phyloP scores from a whole-genome alignment of 30 jellyfish, hydroid and myxozoan species.

The Turritopsis rubra region DNA sequence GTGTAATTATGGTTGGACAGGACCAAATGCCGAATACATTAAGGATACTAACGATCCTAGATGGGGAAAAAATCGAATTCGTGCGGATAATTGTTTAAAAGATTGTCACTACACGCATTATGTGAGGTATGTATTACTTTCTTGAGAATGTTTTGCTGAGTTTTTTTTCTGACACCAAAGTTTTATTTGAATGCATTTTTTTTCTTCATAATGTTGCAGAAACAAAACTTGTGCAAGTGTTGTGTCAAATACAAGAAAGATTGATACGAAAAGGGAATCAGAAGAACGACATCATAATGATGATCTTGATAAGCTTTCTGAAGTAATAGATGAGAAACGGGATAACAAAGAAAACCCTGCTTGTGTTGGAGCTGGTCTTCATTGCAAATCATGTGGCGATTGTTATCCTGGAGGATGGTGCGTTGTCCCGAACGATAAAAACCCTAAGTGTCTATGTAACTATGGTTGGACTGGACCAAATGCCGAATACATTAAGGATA shows the following conservation, averaged over 20 bases:
- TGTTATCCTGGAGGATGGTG: slow-evolving; percentile 7
- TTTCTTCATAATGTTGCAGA: background rate
- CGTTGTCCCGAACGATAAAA: background rate
- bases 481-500: background rate
- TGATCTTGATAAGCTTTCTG: background rate
- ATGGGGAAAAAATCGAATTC: slow-evolving; percentile 30
- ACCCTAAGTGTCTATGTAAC: slow-evolving; percentile 21
- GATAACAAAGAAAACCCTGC: background rate
- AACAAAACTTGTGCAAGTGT: background rate
- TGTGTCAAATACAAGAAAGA: background rate
- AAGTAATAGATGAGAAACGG: background rate
- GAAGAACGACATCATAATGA: too few relatives aligned
- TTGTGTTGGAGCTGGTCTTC: slow-evolving; percentile 11
- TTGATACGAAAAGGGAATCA: background rate
- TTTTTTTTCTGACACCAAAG: background rate
- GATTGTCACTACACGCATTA: slow-evolving; percentile 26
- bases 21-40: slow-evolving; percentile 2
- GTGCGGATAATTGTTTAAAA: background rate
- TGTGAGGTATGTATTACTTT: slow-evolving; percentile 1
- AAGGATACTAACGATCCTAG: background rate
- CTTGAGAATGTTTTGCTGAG: background rate
- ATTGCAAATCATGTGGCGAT: background rate
- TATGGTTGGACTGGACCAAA: slow-evolving; percentile 33
- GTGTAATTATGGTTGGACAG: slow-evolving; percentile 33
- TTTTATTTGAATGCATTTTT: background rate